These are phyloP conservation scores for Ranitomeya variabilis DNA, from an alignment of 2,113 vertebrate genomes.

Conservation along the genomic window DNA sequence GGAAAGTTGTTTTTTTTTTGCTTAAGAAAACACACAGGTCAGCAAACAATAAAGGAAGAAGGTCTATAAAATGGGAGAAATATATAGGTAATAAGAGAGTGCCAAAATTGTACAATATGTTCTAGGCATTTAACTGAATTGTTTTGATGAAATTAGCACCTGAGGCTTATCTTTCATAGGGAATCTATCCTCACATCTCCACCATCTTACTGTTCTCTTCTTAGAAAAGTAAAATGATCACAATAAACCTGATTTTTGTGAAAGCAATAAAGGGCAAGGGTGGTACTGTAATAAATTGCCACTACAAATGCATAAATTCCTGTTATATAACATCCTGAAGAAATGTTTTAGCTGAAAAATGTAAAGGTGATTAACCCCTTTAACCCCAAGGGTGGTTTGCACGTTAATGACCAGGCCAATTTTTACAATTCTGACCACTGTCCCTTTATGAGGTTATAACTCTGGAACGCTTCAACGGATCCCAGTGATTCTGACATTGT, in stretches of 20 bases:
- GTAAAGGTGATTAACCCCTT: no score
- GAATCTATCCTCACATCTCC: neutral
- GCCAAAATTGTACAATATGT: slow-evolving; percentile 11
- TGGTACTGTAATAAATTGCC: neutral
- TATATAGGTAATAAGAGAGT: slow-evolving; percentile 18
- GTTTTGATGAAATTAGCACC: neutral
- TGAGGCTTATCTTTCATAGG: slow-evolving; percentile 1
- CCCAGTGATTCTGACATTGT: no score
- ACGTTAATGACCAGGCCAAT: no score
- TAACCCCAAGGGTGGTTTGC: no score
- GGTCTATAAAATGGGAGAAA: neutral
- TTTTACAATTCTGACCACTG: no score
- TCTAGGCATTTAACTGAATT: neutral
- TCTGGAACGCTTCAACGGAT: no score
- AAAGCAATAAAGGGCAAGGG: neutral
- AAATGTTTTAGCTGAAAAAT: neutral
- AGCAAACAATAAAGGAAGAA: slow-evolving; percentile 21
- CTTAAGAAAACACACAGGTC: neutral
- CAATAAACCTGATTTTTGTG: neutral
- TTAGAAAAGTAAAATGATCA: neutral
- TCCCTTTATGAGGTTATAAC: no score
- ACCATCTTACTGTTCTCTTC: neutral
- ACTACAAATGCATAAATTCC: neutral
- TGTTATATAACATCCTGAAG: neutral
- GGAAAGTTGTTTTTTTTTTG: neutral